phyloP scores from a whole-genome alignment of 2,888 invertebrate genomes.

The Rhingia rostrata region DNA sequence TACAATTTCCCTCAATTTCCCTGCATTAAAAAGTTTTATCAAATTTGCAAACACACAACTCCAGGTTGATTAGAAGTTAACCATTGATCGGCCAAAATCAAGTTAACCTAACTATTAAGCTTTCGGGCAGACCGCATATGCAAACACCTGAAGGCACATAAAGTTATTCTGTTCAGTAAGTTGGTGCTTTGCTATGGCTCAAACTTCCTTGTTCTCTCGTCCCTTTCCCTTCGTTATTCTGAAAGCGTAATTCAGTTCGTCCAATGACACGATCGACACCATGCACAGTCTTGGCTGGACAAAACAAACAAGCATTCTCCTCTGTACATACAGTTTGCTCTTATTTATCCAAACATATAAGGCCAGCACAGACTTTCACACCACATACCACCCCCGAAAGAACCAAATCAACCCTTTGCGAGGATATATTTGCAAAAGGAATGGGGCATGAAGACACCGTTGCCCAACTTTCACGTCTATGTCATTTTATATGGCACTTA shows the following conservation, averaged over 20 bases:
- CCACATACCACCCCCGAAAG: too few species aligned
- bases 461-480: constrained; percentile 13
- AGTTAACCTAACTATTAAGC: background rate
- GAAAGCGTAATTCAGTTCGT: background rate
- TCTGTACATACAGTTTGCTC: background rate
- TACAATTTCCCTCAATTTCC: too few species aligned
- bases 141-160: constrained; percentile 20
- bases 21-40: too few species aligned
- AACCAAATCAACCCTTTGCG: background rate
- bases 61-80: too few species aligned
- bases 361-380: too few species aligned
- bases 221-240: background rate
- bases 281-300: background rate
- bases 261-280: background rate
- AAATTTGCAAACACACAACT: too few species aligned
- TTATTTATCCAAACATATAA: too few species aligned
- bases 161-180: constrained; percentile 1
- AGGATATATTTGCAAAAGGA: background rate
- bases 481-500: constrained; percentile 41
- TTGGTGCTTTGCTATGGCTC: background rate
- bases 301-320: constrained; percentile 16
- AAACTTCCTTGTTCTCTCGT: background rate
- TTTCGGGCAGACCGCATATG: constrained; percentile 1
- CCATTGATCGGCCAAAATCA: background rate
- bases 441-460: constrained; percentile 18